These are phyloP conservation scores for Neomorphus geoffroyi DNA, from an alignment of 2,797 vertebrate genomes.

Conservation along the genomic window DNA sequence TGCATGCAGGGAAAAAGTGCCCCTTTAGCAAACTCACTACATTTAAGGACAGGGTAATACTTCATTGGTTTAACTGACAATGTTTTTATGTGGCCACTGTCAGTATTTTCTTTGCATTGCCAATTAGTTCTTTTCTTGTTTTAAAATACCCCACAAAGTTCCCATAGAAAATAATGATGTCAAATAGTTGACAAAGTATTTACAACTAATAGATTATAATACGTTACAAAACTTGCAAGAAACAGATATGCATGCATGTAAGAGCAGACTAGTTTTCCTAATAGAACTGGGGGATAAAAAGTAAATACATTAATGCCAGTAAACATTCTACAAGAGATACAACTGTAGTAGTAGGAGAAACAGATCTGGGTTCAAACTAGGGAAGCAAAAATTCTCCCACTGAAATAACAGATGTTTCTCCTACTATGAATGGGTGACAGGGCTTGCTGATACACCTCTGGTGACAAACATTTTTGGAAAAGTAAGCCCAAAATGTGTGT, in stretches of 20 bases:
- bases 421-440: neutral
- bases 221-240: neutral
- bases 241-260: neutral
- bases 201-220: neutral
- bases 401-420: neutral
- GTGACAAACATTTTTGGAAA: neutral
- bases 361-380: neutral
- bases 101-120: neutral
- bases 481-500: rapidly evolving
- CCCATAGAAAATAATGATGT: neutral
- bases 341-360: neutral
- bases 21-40: neutral
- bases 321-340: neutral
- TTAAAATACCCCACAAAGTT: neutral
- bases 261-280: neutral
- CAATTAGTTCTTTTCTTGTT: neutral
- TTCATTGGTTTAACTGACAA: neutral
- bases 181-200: neutral
- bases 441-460: neutral
- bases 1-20: rapidly evolving
- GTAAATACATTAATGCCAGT: neutral
- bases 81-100: neutral
- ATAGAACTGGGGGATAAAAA: neutral
- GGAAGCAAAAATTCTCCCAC: neutral
- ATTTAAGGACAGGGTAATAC: neutral